Conservation (phyloP, 1,140 invertebrate species). For the Lordiphosa stackelbergi region DNA sequence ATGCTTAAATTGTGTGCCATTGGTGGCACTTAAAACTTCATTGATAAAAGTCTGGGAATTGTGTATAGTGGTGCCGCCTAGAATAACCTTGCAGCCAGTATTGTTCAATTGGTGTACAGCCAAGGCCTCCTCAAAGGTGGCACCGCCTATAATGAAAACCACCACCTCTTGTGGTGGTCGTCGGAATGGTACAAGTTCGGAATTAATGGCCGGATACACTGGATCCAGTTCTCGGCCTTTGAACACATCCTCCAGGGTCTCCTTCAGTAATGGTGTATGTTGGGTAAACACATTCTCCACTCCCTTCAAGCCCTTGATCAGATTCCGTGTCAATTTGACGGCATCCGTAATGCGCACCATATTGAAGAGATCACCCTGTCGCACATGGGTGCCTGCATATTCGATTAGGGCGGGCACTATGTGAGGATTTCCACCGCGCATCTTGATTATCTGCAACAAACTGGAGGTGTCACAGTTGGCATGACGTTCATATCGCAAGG, state of each 20-base stretch:
- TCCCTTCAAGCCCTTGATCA: conserved; percentile 93
- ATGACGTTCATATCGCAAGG: conserved; percentile 93
- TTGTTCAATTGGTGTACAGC: conserved; percentile 91
- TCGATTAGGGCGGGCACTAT: conserved; percentile 86
- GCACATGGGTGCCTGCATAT: conserved; percentile 87
- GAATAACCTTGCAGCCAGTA: conserved; percentile 86
- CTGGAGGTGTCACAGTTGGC: conserved; percentile 89
- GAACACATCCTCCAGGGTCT: conserved; percentile 91
- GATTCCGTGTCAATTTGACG: conserved; percentile 92
- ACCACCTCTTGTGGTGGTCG: conserved; percentile 91
- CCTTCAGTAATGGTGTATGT: conserved; percentile 91
- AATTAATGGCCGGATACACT: conserved; percentile 88
- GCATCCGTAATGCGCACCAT: conserved; percentile 85
- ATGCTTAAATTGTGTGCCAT: conserved; percentile 79
- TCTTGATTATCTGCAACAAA: conserved; percentile 86
- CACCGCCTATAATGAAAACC: conserved; percentile 96
- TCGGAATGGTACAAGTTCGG: conserved; percentile 79
- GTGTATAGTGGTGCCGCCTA: conserved; percentile 94
- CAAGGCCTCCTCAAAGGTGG: conserved; percentile 96
- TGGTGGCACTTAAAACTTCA: conserved; percentile 81
- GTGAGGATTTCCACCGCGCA: conserved; percentile 81
- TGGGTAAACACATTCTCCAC: conserved; percentile 99
- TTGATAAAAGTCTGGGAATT: conserved; percentile 90
- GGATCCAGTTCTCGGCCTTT: conserved; percentile 91
- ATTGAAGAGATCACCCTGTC: conserved; percentile 90